Conservation (phyloP, 2,797 vertebrate genomes). For the Leptatherina wallacei region DNA sequence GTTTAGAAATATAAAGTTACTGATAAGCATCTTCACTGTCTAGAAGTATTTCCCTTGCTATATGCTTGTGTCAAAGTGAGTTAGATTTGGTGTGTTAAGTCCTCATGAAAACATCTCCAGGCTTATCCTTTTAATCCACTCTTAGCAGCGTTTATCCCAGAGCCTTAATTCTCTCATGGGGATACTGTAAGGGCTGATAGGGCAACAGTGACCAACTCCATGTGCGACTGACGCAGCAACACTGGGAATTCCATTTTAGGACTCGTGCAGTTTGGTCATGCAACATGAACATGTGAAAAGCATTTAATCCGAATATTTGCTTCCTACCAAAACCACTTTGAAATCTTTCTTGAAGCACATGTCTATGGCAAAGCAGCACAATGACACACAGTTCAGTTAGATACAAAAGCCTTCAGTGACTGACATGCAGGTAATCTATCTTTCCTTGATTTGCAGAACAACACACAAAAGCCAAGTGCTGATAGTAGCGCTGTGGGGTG, state of each 20-base stretch:
- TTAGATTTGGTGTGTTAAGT: slow-evolving; percentile 72
- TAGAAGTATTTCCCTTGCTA: slow-evolving; percentile 33
- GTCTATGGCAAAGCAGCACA: slow-evolving; percentile 36
- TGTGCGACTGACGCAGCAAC: slow-evolving; percentile 29
- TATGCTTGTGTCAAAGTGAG: slow-evolving; percentile 58
- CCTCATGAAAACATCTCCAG: slow-evolving; percentile 73
- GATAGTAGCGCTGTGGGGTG: slow-evolving; percentile 71
- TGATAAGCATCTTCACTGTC: neutral
- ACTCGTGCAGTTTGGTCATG: neutral
- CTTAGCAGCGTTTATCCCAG: slow-evolving; percentile 72
- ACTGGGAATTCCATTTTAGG: slow-evolving; percentile 13
- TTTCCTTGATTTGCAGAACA: slow-evolving; percentile 65
- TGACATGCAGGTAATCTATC: slow-evolving; percentile 71
- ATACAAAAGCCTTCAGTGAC: slow-evolving; percentile 64
- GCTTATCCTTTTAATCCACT: slow-evolving; percentile 80
- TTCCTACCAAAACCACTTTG: neutral
- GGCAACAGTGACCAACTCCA: slow-evolving; percentile 37
- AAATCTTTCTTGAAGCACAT: slow-evolving; percentile 21
- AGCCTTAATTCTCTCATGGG: slow-evolving; percentile 74
- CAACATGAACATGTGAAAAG: neutral
- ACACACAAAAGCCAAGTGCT: slow-evolving; percentile 76
- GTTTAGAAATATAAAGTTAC: slow-evolving; percentile 13
- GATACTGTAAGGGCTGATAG: slow-evolving; percentile 33
- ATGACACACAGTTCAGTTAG: slow-evolving; percentile 23
- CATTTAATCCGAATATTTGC: neutral